Percentiles rank a stretch among this genome's conserved stretches.
Evolutionary conservation across 2,888 invertebrate genomes (phyloP).

Genomic region (Scelioninae gen. 1): DNA sequence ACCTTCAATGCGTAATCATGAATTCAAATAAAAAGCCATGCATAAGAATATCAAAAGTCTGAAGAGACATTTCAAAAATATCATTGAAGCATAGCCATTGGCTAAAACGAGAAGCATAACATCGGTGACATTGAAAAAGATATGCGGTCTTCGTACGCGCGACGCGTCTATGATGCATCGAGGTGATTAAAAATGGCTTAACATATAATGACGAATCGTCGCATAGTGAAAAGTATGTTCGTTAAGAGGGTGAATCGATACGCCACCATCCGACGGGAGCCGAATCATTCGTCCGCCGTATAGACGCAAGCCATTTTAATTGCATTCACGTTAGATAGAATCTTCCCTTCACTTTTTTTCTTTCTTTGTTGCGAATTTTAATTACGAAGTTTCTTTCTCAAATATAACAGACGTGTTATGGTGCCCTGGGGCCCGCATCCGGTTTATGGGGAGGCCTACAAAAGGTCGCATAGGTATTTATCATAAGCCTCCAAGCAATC

Average conservation of each 20-base stretch:
- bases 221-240: slow-evolving; percentile 49
- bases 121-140: slow-evolving; percentile 49
- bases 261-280: slow-evolving; percentile 57
- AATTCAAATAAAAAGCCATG: not conserved
- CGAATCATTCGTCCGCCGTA: slow-evolving; percentile 54
- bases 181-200: slow-evolving; percentile 67
- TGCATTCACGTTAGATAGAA: slow-evolving; percentile 73
- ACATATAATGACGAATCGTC: slow-evolving; percentile 68
- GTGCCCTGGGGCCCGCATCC: slow-evolving; percentile 60
- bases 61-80: slow-evolving; percentile 14
- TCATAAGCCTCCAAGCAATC: slow-evolving; percentile 64
- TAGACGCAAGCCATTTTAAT: slow-evolving; percentile 74
- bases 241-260: slow-evolving; percentile 65
- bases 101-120: slow-evolving; percentile 26
- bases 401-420: slow-evolving; percentile 64
- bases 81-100: slow-evolving; percentile 10
- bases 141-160: slow-evolving; percentile 26
- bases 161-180: slow-evolving; percentile 48
- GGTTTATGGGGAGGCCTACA: slow-evolving; percentile 71
- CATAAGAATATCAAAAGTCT: not conserved
- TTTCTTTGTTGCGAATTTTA: slow-evolving; percentile 78
- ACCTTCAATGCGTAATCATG: slow-evolving; percentile 3
- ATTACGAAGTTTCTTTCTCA: slow-evolving; percentile 76
- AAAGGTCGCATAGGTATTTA: slow-evolving; percentile 74
- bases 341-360: slow-evolving; percentile 68